Percentiles rank a stretch among this genome's conserved stretches.
These are phyloP conservation scores for Alligator mississippiensis DNA, from an alignment of 2,113 vertebrate species.

Conservation along the genomic window DNA sequence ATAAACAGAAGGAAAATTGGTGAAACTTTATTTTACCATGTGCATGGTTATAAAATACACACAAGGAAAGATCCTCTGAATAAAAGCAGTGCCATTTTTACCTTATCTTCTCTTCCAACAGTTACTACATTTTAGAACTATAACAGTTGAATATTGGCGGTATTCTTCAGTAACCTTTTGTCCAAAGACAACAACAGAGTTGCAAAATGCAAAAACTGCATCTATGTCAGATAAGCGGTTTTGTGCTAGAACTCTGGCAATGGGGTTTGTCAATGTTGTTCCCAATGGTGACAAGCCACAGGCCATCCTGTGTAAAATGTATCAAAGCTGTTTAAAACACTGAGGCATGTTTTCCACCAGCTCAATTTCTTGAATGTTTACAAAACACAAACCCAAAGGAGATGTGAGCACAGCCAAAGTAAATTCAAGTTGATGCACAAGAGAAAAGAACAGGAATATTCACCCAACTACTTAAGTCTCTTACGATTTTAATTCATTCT, in stretches of 20 bases:
- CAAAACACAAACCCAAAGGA: not conserved
- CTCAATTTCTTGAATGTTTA: not conserved
- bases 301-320: not conserved
- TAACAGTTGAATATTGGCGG: not conserved
- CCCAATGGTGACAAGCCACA: not conserved
- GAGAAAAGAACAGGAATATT: not conserved
- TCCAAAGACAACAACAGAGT: not conserved
- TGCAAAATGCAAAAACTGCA: not conserved
- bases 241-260: not conserved
- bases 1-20: no score
- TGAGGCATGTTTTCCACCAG: not conserved
- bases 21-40: no score
- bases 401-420: not conserved
- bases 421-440: not conserved
- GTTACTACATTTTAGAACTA: not conserved
- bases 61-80: no score
- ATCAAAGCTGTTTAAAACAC: not conserved
- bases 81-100: no score
- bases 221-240: not conserved
- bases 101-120: no score
- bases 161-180: not conserved
- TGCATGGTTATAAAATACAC: no score
- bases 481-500: slow-evolving; percentile 23
- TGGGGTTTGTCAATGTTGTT: not conserved
- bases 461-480: not conserved